Evolutionary conservation across 2,797 vertebrate genomes (phyloP), one percentile per base, ranked within the genome.

Genomic region (Hapalemur alaotrensis): DNA sequence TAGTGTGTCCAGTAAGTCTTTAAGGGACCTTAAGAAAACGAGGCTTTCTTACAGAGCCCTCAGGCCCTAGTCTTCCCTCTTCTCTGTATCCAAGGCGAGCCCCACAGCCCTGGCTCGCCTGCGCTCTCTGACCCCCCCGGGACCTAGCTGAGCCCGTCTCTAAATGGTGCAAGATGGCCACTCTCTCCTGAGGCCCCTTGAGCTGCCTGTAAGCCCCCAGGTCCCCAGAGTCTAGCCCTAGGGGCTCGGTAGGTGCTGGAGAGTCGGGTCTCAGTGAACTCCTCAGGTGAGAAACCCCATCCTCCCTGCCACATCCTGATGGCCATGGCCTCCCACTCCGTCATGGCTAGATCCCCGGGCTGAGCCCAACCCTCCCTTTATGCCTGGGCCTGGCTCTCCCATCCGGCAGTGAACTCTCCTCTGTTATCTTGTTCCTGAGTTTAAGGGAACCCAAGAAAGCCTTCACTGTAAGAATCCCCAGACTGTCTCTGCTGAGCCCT

Each of bases 401-500:
- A n/a, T 32, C 43, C 10, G 76, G 18, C n/a, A 84, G 50, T 57
- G 43, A 84, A 50, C 35, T 25, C 70, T 57, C 35, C 43, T 13
- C 0, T 30, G 38, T 52, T 48, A 91, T 35, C 30, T 50, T 18
- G 28, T 35, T 82, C 41, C 20, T 70, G 69, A 94, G 50, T 52
- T 76, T 76, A 32, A 63, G n/a, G 18, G 18, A 84, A 41, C 61
- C 69, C 52, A 69, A 80, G 41, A 82, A 93, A 92, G 52, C 50
- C 75, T 67, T 63, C 15, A 38, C 73, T 4, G 43, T 85, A 70
- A 85, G 52, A 85, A 69, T n/a, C 35, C 80, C 4, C 15, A 18
- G 15, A 41, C 13, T 73, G 52, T n/a, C 30, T 30, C 50, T 32
- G 23, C 25, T 67, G 50, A 13, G 22, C 6, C n/a, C 63, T 43